phyloP scores from a whole-genome alignment of 2,797 vertebrate genomes.

The Chloroceryle inda region DNA sequence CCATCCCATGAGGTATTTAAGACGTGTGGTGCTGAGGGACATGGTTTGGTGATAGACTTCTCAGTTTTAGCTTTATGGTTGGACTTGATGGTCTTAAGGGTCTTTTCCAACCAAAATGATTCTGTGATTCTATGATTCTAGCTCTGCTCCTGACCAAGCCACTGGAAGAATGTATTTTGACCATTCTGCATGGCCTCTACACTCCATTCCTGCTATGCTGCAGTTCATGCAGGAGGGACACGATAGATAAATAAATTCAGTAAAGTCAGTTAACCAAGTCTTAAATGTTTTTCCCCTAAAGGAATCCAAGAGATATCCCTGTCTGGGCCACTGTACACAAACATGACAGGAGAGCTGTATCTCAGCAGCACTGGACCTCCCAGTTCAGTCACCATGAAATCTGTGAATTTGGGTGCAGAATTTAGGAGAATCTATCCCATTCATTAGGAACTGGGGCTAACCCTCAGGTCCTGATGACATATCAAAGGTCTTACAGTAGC shows the following conservation, averaged over 20 bases:
- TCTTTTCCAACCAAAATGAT: neutral
- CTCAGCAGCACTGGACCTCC: neutral
- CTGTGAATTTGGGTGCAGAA: neutral
- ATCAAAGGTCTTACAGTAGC: neutral
- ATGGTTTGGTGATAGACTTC: neutral
- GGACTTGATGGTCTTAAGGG: neutral
- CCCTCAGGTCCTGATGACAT: neutral
- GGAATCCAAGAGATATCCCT: neutral
- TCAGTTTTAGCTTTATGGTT: too few species aligned
- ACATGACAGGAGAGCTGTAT: neutral
- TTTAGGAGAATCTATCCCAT: neutral
- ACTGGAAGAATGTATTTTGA: neutral
- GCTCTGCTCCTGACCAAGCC: neutral
- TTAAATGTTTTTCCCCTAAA: neutral
- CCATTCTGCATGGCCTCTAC: neutral
- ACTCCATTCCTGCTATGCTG: neutral
- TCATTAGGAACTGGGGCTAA: neutral
- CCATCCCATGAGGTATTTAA: neutral
- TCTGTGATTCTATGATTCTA: neutral
- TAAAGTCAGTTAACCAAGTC: neutral
- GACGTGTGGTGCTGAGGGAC: neutral
- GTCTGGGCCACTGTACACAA: neutral
- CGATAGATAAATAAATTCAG: accelerated
- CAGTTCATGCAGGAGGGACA: neutral
- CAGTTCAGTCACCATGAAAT: neutral